Evolutionary conservation across 2,113 vertebrate species (phyloP).

Genomic region (Acinonyx jubatus): DNA sequence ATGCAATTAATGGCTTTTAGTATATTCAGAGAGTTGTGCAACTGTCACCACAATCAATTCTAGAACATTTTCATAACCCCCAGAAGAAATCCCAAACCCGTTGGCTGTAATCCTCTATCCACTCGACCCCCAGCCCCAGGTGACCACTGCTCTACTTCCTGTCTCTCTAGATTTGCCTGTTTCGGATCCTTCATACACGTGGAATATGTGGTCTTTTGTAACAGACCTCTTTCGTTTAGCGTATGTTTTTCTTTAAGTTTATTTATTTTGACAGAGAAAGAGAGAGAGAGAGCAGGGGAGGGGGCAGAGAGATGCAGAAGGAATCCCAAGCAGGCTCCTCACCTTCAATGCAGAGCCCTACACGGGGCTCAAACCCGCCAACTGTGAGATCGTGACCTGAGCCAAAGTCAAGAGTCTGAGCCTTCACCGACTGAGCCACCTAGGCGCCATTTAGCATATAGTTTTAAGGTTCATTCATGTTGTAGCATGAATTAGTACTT

Average conservation of each 20-base stretch:
- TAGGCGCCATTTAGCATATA: not conserved
- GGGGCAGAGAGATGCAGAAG: too few relatives aligned
- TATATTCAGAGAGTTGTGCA: not conserved
- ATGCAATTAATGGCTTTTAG: not conserved
- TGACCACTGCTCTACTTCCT: not conserved
- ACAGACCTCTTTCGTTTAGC: not conserved
- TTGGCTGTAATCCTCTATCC: not conserved
- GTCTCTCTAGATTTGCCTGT: not conserved
- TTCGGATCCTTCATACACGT: not conserved
- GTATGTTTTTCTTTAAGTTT: not conserved
- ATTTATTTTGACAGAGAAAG: too few relatives aligned
- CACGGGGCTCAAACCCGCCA: too few relatives aligned
- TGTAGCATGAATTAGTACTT: not conserved
- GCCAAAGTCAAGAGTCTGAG: too few relatives aligned
- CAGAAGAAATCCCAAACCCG: not conserved
- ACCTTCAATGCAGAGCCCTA: too few relatives aligned
- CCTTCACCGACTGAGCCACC: too few relatives aligned
- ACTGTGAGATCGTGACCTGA: too few relatives aligned
- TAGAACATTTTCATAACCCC: not conserved
- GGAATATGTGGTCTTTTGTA: not conserved
- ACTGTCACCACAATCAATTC: not conserved
- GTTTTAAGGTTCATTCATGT: not conserved
- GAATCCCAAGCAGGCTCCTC: too few relatives aligned
- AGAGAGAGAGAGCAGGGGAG: too few relatives aligned
- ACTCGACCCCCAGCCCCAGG: not conserved